A percentile compares a stretch with the other conserved stretches of the same genome.
phyloP scores from a whole-genome alignment of 1,140 invertebrate species.

The Hyposmocoma kahamanoa region DNA sequence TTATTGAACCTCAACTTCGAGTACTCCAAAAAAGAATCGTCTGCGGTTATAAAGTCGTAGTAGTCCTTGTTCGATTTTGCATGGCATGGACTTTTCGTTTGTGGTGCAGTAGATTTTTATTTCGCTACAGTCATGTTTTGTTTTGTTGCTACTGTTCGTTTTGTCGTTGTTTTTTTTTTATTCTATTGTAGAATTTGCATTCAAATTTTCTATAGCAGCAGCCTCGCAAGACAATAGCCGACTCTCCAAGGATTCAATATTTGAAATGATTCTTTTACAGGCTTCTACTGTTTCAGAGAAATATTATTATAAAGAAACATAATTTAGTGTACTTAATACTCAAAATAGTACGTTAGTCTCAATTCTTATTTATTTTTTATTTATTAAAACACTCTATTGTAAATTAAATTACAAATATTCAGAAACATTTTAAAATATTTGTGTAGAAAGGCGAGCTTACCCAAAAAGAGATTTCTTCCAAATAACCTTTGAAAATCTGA shows the following conservation, averaged over 20 bases:
- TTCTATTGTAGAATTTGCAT: slow-evolving; percentile 29
- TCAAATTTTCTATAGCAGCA: slow-evolving; percentile 19
- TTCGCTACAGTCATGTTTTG: slow-evolving; percentile 35
- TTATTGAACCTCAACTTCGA: slow-evolving; percentile 28
- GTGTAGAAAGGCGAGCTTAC: too few relatives aligned
- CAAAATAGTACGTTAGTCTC: too few relatives aligned
- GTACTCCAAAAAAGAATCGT: slow-evolving; percentile 37
- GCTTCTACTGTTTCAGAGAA: too few relatives aligned
- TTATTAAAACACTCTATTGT: too few relatives aligned
- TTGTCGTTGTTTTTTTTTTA: slow-evolving; percentile 22
- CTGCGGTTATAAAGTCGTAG: slow-evolving; percentile 21
- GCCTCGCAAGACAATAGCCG: not conserved
- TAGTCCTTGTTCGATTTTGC: slow-evolving; percentile 41
- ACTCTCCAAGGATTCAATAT: not conserved
- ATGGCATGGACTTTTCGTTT: slow-evolving; percentile 55
- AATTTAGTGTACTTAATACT: too few relatives aligned
- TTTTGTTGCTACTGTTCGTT: slow-evolving; percentile 43
- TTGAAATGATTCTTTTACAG: too few relatives aligned
- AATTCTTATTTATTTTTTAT: too few relatives aligned
- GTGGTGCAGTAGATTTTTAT: slow-evolving; percentile 26
- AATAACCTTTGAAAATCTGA: too few relatives aligned
- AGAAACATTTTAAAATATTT: too few relatives aligned
- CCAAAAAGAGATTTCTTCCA: too few relatives aligned
- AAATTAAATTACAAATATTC: too few relatives aligned
- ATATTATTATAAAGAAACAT: too few relatives aligned